A percentile compares a stretch with the other conserved stretches of the same genome.
Conservation (phyloP, 2,113 vertebrate genomes). For the Limnothrissa miodon region DNA sequence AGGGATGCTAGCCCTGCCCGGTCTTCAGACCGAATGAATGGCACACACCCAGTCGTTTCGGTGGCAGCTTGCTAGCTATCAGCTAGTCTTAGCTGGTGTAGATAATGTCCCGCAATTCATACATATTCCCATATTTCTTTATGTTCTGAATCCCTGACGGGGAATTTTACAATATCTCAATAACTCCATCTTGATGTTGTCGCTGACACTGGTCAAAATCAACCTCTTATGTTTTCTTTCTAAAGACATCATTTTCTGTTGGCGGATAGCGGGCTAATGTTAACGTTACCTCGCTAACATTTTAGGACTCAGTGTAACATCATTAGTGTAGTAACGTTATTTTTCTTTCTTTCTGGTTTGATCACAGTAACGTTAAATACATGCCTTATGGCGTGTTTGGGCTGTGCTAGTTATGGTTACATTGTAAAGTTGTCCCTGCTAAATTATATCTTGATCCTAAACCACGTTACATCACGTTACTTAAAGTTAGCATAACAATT, state of each 20-base stretch:
- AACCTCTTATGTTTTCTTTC: not conserved
- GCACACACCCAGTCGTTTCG: conserved; percentile 31
- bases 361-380: not conserved
- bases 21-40: conserved; percentile 56
- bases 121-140: not conserved
- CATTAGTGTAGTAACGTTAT: not conserved
- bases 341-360: no score
- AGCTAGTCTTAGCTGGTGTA: not conserved
- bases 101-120: not conserved
- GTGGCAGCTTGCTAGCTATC: not conserved
- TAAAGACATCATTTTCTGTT: not conserved
- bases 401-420: no score
- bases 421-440: not conserved
- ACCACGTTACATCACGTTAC: not conserved
- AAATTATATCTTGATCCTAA: not conserved
- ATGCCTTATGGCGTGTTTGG: not conserved
- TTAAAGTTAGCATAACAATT: not conserved
- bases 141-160: not conserved
- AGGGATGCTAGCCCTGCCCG: not conserved
- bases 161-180: not conserved
- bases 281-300: not conserved
- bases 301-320: not conserved
- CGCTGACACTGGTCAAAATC: not conserved
- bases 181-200: not conserved
- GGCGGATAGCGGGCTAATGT: not conserved